Conservation (phyloP, 2,888 invertebrate species). For the Noctua comes region DNA sequence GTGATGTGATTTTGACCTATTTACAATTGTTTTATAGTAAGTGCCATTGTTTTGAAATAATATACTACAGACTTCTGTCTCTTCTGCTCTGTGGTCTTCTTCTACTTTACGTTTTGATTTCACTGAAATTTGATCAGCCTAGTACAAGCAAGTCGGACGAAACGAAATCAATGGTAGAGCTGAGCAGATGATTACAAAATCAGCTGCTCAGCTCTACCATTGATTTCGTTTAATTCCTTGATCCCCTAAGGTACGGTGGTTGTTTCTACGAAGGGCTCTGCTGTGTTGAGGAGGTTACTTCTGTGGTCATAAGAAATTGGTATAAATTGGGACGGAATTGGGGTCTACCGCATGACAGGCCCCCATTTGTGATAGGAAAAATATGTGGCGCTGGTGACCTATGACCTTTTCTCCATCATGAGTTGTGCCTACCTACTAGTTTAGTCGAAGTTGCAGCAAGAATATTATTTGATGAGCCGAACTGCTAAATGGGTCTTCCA, state of each 20-base stretch:
- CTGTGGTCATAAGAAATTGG: neutral
- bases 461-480: neutral
- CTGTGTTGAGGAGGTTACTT: neutral
- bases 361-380: neutral
- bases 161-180: too few species aligned
- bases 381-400: neutral
- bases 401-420: neutral
- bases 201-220: neutral
- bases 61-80: neutral
- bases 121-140: neutral
- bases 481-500: neutral
- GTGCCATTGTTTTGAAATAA: conserved; percentile 11
- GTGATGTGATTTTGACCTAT: conserved; percentile 68
- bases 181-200: neutral
- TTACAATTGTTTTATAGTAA: conserved; percentile 47
- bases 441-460: neutral
- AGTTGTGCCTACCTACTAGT: neutral
- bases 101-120: neutral
- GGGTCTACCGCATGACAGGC: neutral
- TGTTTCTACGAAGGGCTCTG: neutral
- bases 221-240: neutral
- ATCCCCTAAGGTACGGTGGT: neutral
- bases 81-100: neutral
- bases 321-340: neutral
- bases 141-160: neutral